These are phyloP conservation scores for Triplophysa tibetana DNA, from an alignment of 2,113 vertebrate species.

Conservation along the genomic window DNA sequence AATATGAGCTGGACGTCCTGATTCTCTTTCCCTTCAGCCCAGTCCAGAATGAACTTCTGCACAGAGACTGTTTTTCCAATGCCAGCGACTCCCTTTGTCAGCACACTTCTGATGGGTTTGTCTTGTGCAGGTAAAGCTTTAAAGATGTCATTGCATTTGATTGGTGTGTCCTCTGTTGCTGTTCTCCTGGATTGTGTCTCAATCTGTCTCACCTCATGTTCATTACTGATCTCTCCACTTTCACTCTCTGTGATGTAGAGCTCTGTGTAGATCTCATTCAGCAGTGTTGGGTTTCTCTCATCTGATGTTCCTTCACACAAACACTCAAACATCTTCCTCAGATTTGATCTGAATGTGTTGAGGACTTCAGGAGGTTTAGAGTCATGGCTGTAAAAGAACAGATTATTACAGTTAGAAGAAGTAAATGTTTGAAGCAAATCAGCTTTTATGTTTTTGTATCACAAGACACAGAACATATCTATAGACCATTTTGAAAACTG, in stretches of 20 bases:
- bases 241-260: slow-evolving; percentile 36
- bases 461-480: no score
- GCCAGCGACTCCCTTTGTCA: slow-evolving; percentile 26
- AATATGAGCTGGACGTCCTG: slow-evolving; percentile 29
- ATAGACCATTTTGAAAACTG: no score
- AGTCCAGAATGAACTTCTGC: slow-evolving; percentile 43
- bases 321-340: no score
- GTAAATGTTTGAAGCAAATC: no score
- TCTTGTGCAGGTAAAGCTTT: slow-evolving; percentile 14
- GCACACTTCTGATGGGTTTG: slow-evolving; percentile 12
- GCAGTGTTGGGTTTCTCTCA: no score
- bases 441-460: no score
- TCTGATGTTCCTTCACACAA: no score
- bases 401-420: no score
- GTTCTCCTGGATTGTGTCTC: neutral
- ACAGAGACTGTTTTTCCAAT: slow-evolving; percentile 31
- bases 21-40: slow-evolving; percentile 33
- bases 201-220: slow-evolving; percentile 18
- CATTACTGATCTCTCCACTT: neutral
- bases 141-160: slow-evolving; percentile 38
- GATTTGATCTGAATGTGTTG: no score
- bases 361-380: no score
- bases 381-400: no score
- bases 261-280: slow-evolving; percentile 43
- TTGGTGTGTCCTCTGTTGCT: neutral